These are phyloP conservation scores for Podabrus alpinus DNA, from an alignment of 2,888 invertebrate species.

Conservation along the genomic window DNA sequence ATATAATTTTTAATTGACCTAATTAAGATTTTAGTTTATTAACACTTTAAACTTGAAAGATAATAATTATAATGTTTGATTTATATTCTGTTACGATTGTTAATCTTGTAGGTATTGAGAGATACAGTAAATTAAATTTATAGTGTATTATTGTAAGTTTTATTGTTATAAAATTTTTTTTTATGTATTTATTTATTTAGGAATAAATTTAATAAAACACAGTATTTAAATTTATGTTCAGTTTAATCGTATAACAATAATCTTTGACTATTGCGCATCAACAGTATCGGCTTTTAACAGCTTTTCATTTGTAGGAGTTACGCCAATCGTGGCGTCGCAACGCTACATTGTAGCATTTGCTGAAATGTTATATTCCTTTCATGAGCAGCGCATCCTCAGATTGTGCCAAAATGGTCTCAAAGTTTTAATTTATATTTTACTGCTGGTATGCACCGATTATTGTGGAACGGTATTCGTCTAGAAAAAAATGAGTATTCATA, in stretches of 20 bases:
- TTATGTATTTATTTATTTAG: too few species aligned
- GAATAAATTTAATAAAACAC: too few species aligned
- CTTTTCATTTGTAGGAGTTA: slow-evolving; percentile 13
- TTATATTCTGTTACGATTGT: neutral
- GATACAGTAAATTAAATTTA: neutral
- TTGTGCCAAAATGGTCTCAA: neutral
- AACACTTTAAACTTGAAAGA: neutral
- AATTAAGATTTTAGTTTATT: neutral
- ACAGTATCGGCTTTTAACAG: slow-evolving; percentile 22
- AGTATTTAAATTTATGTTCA: neutral
- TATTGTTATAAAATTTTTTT: neutral
- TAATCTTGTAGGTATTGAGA: neutral
- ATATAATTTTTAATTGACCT: neutral
- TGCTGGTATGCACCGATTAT: neutral
- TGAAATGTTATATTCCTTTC: slow-evolving; percentile 8
- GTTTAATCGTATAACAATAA: neutral
- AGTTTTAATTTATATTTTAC: neutral
- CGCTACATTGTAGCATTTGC: slow-evolving; percentile 27
- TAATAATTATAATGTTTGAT: neutral
- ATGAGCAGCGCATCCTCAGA: neutral
- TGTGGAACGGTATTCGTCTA: too few species aligned
- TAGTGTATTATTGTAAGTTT: neutral
- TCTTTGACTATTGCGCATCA: neutral
- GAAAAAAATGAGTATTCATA: too few species aligned
- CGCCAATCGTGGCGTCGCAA: slow-evolving; percentile 25